These are phyloP conservation scores for Bembecia ichneumoniformis DNA, from an alignment of 2,888 invertebrate species.

Conservation along the genomic window DNA sequence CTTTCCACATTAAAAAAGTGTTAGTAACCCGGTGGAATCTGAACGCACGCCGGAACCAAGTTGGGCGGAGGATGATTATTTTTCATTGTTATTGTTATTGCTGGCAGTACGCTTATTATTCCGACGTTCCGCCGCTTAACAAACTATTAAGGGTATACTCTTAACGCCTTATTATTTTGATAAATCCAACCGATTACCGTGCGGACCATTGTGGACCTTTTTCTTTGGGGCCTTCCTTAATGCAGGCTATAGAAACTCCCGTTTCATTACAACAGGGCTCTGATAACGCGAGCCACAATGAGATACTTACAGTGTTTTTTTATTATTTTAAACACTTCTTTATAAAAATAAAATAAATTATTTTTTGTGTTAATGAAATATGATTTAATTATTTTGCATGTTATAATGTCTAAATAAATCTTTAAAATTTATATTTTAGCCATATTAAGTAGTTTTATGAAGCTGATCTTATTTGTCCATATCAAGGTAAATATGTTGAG, in stretches of 20 bases:
- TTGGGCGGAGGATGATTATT: constrained; percentile 36
- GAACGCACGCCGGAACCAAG: background rate
- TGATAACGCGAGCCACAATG: constrained; percentile 1
- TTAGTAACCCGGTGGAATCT: background rate
- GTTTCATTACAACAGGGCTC: background rate
- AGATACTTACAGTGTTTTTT: constrained; percentile 2
- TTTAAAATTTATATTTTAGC: no score
- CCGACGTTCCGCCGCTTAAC: constrained; percentile 55
- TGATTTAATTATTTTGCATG: no score
- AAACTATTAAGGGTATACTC: constrained; percentile 61
- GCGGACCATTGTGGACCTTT: constrained; percentile 8
- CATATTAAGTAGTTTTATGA: no score
- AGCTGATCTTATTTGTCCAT: no score
- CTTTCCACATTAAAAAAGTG: background rate
- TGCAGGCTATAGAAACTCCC: constrained; percentile 6
- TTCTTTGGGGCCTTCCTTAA: constrained; percentile 14
- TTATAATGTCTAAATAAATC: no score
- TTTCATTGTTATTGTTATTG: constrained; percentile 65
- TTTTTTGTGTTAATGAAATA: no score
- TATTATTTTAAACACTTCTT: background rate
- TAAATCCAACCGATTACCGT: constrained; percentile 39
- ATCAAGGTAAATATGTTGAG: no score
- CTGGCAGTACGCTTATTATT: constrained; percentile 43
- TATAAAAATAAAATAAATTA: no score
- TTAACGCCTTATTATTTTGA: constrained; percentile 53